phyloP scores from a whole-genome alignment of 2,113 vertebrate species.

The Lamprologus sp. region DNA sequence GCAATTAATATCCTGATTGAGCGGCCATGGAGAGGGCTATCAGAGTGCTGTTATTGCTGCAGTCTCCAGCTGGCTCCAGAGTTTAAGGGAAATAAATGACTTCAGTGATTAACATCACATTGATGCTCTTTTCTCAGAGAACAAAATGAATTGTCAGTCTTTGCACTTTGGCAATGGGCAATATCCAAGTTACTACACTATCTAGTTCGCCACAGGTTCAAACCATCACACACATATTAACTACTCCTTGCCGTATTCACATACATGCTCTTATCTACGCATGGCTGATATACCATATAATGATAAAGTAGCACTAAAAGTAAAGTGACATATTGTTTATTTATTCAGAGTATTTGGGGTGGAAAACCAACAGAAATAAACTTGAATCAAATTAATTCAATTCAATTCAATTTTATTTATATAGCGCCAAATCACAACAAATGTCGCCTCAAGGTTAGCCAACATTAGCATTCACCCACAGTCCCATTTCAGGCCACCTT shows the following conservation, averaged over 20 bases:
- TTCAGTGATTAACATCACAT: conserved; percentile 55
- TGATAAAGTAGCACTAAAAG: background rate
- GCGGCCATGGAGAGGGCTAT: conserved; percentile 33
- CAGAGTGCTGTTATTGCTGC: conserved; percentile 38
- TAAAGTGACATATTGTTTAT: background rate
- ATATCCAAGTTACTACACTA: conserved; percentile 20
- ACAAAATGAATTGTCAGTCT: conserved; percentile 46
- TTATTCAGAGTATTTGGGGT: background rate
- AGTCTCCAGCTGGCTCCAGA: conserved; percentile 41
- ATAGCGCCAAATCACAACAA: too few species aligned
- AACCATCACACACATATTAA: background rate
- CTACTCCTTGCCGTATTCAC: background rate
- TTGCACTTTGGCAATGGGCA: conserved; percentile 18
- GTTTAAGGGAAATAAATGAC: conserved; percentile 58
- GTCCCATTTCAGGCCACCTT: too few species aligned
- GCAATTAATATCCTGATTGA: conserved; percentile 66
- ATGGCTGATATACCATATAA: background rate
- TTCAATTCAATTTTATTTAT: too few species aligned
- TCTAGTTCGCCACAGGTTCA: conserved; percentile 4
- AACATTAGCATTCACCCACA: too few species aligned
- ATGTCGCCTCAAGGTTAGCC: too few species aligned
- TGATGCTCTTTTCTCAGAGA: conserved; percentile 33
- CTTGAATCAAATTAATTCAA: background rate
- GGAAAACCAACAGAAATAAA: background rate
- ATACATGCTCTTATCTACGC: background rate